A percentile compares a stretch with the other conserved stretches of the same genome.
phyloP scores from a whole-genome alignment of 2,888 invertebrate genomes.

The Beris morrisii region DNA sequence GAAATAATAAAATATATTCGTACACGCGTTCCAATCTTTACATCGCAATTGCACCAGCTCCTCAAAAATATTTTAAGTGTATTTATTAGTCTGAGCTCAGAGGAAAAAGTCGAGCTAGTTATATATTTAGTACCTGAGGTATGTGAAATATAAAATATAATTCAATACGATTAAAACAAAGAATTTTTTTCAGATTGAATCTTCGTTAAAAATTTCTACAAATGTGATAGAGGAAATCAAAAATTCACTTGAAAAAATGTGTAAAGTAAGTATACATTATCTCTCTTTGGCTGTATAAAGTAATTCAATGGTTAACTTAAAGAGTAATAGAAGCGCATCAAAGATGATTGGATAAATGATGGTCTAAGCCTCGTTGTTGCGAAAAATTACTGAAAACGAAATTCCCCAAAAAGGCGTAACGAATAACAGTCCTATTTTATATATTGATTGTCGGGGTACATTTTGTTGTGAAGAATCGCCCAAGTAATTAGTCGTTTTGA shows the following conservation, averaged over 20 bases:
- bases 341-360: no score
- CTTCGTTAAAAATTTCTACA: constrained; percentile 62
- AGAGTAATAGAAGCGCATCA: no score
- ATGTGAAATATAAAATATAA: constrained; percentile 37
- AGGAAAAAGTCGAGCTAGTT: constrained; percentile 65
- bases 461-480: no score
- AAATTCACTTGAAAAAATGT: constrained; percentile 64
- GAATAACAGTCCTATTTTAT: no score
- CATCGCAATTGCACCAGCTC: constrained; percentile 64
- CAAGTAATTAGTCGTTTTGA: no score
- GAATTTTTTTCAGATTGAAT: constrained; percentile 60
- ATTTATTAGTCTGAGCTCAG: constrained; percentile 61
- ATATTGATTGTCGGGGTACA: no score
- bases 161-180: constrained; percentile 1
- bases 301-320: no score
- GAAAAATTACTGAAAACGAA: no score
- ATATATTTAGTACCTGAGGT: constrained; percentile 70
- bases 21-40: constrained; percentile 66
- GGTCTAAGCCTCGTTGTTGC: no score
- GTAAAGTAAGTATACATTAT: constrained; percentile 51
- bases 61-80: constrained; percentile 63
- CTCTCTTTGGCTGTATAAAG: no score
- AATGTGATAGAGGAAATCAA: constrained; percentile 63
- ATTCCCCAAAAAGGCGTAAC: no score
- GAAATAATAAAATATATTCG: constrained; percentile 69